phyloP scores from a whole-genome alignment of 2,797 vertebrate species.

The Ataeniobius toweri region DNA sequence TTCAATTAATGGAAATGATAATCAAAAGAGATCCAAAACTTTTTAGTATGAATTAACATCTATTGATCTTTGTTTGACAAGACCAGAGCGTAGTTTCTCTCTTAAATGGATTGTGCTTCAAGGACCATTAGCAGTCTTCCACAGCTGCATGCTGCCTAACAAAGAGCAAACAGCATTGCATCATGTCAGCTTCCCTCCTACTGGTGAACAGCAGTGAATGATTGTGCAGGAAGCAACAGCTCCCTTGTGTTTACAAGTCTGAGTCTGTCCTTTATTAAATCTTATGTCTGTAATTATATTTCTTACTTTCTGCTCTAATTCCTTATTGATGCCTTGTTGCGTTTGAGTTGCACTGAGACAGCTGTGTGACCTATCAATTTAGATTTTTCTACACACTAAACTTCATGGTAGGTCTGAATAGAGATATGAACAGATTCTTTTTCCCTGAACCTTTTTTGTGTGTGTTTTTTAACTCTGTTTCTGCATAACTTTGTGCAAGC shows the following conservation, averaged over 20 bases:
- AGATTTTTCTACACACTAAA: neutral
- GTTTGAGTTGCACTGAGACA: neutral
- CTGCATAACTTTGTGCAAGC: neutral
- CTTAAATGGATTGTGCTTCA: conserved; percentile 34
- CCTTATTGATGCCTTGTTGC: neutral
- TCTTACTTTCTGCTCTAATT: conserved; percentile 26
- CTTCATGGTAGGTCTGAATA: neutral
- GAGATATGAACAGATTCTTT: neutral
- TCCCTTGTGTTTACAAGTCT: conserved; percentile 35
- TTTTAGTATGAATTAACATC: neutral
- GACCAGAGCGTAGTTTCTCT: conserved; percentile 7
- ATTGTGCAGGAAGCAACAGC: conserved; percentile 49
- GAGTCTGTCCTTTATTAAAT: conserved; percentile 33
- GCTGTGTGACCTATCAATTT: conserved; percentile 2
- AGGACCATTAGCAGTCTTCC: conserved; percentile 47
- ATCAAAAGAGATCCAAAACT: neutral
- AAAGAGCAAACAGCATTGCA: conserved; percentile 29
- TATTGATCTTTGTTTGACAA: neutral
- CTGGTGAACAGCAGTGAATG: conserved; percentile 33
- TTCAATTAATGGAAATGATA: neutral
- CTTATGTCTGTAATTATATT: conserved; percentile 36
- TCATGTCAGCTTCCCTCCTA: conserved; percentile 20
- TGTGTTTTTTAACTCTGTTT: neutral
- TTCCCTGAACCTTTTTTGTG: neutral
- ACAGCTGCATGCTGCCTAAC: conserved; percentile 29